Base-by-base conservation (phyloP, 2,888 invertebrate genomes). In the Patella ulyssiponensis region DNA sequence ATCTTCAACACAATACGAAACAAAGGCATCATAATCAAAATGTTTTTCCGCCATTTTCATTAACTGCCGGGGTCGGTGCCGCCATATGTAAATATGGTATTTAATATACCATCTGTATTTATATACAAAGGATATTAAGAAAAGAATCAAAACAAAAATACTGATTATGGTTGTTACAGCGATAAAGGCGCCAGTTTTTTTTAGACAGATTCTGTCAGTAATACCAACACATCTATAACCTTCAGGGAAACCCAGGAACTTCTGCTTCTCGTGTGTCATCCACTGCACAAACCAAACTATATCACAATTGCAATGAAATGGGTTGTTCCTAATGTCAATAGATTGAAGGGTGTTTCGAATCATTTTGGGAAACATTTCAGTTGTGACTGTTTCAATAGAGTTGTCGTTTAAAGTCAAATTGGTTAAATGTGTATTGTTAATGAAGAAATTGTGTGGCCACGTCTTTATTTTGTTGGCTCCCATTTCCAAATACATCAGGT, bases 1-100 rank as follows among this genome's bases (percentile, higher is more conserved):
- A 85, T 95, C 95, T 69, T 93, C 93, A 73, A 94, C 94, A 86
- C 94, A 94, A 83, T 95, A 95, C 0, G 95, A 94, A 0, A 95
- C 94, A 85, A 95, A 95, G 0, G 95, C 94, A 80, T 95, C 95
- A 85, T 94, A 95, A 23, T 93, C 82, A 64, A 20, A 64, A 23
- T 64, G 64, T 20, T 23, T 64, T 23, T 20, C 64, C 14, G 20
- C 12, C 4, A 64, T 5, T 15, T 64, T 23, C 23, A 0, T 92
- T 89, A 0, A 94, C 91, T 85, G 95, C 95, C 64, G 12, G 23
- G 20, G 14, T 20, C 23, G 11, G 23, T 64, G 23, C 4, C 64
- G 20, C 64, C 64, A 64, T 20, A 64, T 64, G 64, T 64, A 64
- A 23, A 64, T 64, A 23, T 64, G 23, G 9, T 64, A 64, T 64